Evolutionary conservation across 2,797 vertebrate species (phyloP).

Genomic region (Synanceia verrucosa): DNA sequence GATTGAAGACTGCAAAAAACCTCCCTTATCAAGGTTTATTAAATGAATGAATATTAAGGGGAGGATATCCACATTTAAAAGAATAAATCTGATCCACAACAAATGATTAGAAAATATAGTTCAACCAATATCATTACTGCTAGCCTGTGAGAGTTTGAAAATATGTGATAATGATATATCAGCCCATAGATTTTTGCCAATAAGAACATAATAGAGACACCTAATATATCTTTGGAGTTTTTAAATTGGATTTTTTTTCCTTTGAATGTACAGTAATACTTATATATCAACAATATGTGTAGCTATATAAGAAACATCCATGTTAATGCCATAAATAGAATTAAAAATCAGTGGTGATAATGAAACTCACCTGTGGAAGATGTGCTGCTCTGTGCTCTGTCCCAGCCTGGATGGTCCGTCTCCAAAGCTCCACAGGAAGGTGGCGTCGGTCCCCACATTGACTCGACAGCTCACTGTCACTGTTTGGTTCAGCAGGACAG

Average conservation of each 20-base stretch:
- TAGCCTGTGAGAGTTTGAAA: neutral
- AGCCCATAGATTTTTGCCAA: neutral
- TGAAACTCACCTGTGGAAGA: conserved; percentile 78
- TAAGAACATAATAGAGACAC: neutral
- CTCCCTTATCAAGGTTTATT: neutral
- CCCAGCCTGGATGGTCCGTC: conserved; percentile 77
- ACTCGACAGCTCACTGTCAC: conserved; percentile 80
- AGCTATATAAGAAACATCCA: neutral
- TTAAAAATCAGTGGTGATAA: neutral
- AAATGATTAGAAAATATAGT: neutral
- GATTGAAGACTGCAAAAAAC: neutral
- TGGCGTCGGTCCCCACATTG: conserved; percentile 78
- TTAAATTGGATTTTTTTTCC: neutral
- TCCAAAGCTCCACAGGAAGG: conserved; percentile 86
- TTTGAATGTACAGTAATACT: neutral
- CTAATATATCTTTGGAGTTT: neutral
- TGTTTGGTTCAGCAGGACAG: conserved; percentile 76
- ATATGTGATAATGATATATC: neutral
- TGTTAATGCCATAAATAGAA: neutral
- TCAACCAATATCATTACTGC: neutral
- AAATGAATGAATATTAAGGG: neutral
- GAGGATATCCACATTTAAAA: neutral
- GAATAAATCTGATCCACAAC: neutral
- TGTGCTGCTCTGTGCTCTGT: conserved; percentile 67
- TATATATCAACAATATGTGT: neutral